A percentile compares a stretch with the other conserved stretches of the same genome.
Evolutionary conservation across 2,888 invertebrate species (phyloP).

Genomic region (Trachelus iudaicus): DNA sequence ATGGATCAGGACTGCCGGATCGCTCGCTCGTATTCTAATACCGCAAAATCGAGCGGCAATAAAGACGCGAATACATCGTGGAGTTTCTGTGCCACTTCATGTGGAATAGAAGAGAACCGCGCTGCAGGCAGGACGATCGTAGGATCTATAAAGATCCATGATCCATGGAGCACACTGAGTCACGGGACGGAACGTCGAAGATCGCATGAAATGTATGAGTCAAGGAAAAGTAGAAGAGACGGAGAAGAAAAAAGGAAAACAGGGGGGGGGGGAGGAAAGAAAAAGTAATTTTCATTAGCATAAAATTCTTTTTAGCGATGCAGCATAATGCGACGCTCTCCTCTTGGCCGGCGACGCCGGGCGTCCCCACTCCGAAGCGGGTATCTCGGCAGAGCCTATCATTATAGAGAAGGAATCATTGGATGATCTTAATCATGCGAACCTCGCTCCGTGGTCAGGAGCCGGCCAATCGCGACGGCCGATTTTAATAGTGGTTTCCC

Average conservation of each 20-base stretch:
- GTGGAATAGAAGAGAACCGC: too few relatives aligned
- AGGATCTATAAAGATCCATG: too few relatives aligned
- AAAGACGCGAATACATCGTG: too few relatives aligned
- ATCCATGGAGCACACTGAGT: too few relatives aligned
- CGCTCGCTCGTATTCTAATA: too few relatives aligned
- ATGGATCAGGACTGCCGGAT: too few relatives aligned
- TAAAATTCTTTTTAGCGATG: conserved; percentile 47
- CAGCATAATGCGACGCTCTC: conserved; percentile 29
- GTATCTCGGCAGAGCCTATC: conserved; percentile 55
- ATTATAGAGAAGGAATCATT: conserved; percentile 66
- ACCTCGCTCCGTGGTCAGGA: conserved; percentile 57
- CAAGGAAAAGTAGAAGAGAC: neutral
- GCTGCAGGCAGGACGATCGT: too few relatives aligned
- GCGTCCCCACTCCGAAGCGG: conserved; percentile 29
- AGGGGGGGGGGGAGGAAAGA: too few relatives aligned
- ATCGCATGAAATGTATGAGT: too few relatives aligned
- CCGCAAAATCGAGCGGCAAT: too few relatives aligned
- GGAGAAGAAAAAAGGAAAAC: conserved; percentile 13
- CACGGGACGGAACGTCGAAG: too few relatives aligned
- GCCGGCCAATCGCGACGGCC: conserved; percentile 57
- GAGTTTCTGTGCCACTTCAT: too few relatives aligned
- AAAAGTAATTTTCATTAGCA: conserved; percentile 52
- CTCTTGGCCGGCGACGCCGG: conserved; percentile 19
- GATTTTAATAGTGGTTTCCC: conserved; percentile 59
- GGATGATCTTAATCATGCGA: conserved; percentile 66